These are phyloP conservation scores for Stigmatopora argus DNA, from an alignment of 2,113 vertebrate genomes.

Conservation along the genomic window DNA sequence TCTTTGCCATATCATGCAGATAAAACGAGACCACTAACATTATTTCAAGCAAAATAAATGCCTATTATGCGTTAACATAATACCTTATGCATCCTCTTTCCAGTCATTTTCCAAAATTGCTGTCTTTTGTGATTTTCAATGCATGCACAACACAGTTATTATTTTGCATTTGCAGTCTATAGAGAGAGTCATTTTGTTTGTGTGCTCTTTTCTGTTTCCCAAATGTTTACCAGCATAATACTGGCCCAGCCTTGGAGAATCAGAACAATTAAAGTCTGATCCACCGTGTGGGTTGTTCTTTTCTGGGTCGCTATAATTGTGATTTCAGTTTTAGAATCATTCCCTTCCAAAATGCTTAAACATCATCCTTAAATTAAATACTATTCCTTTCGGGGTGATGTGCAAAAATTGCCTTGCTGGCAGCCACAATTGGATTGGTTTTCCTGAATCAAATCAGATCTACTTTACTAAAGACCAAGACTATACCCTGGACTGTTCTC, in stretches of 20 bases:
- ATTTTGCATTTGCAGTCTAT: slow-evolving; percentile 57
- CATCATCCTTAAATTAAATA: background rate
- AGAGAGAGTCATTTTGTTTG: slow-evolving; percentile 58
- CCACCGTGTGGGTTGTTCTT: background rate
- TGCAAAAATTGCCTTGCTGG: background rate
- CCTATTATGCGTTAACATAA: background rate
- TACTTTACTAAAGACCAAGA: background rate
- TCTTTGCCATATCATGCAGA: background rate
- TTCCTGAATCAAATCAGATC: background rate
- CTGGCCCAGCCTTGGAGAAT: slow-evolving; percentile 45
- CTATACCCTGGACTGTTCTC: background rate
- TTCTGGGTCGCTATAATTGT: slow-evolving; percentile 17
- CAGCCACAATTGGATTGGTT: background rate
- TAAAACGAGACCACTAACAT: background rate
- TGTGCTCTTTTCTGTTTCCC: slow-evolving; percentile 35
- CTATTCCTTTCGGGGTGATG: background rate
- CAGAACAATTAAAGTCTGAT: slow-evolving; percentile 20
- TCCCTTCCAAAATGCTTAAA: background rate
- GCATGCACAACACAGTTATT: slow-evolving; percentile 27
- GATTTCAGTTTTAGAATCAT: background rate
- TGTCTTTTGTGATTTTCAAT: slow-evolving; percentile 16
- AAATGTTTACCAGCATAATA: slow-evolving; percentile 58
- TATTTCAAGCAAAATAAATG: slow-evolving; percentile 8
- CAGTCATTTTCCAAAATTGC: slow-evolving; percentile 8
- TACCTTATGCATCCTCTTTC: background rate